Evolutionary conservation across 35 echinoderm and acorn worm species (phyloP).

Genomic region (Hemicentrotus pulcherrimus): DNA sequence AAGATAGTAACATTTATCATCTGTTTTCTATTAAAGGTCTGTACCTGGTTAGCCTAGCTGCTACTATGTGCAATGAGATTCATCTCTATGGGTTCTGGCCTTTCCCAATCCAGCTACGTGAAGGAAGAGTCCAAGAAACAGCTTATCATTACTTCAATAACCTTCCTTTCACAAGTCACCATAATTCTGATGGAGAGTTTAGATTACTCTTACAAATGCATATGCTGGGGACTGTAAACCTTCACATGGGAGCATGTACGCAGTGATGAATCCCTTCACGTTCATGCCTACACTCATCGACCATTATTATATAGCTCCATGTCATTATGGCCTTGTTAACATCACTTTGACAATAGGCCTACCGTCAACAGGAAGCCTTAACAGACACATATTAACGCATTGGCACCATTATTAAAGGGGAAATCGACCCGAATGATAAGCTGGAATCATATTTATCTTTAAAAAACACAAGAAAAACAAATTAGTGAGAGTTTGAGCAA

Average conservation of each 20-base stretch:
- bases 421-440: too few relatives aligned
- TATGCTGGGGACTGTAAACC: conserved; percentile 41
- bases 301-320: too few relatives aligned
- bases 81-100: conserved; percentile 84
- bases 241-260: conserved; percentile 33
- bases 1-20: background rate
- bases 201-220: conserved; percentile 56
- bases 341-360: too few relatives aligned
- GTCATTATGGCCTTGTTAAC: too few relatives aligned
- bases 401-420: too few relatives aligned
- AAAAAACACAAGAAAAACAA: too few relatives aligned
- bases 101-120: conserved; percentile 46
- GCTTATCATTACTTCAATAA: conserved; percentile 60
- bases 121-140: background rate
- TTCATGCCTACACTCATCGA: too few relatives aligned
- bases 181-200: conserved; percentile 52
- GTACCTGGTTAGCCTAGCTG: conserved; percentile 57
- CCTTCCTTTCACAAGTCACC: conserved; percentile 25
- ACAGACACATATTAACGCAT: too few relatives aligned
- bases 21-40: conserved; percentile 49
- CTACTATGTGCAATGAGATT: conserved; percentile 66
- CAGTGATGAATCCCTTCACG: background rate
- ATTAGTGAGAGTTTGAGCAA: too few relatives aligned
- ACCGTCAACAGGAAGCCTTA: too few relatives aligned
- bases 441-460: too few relatives aligned